Evolutionary conservation across 2,113 vertebrate species (phyloP).

Genomic region (Sceloporus undulatus): DNA sequence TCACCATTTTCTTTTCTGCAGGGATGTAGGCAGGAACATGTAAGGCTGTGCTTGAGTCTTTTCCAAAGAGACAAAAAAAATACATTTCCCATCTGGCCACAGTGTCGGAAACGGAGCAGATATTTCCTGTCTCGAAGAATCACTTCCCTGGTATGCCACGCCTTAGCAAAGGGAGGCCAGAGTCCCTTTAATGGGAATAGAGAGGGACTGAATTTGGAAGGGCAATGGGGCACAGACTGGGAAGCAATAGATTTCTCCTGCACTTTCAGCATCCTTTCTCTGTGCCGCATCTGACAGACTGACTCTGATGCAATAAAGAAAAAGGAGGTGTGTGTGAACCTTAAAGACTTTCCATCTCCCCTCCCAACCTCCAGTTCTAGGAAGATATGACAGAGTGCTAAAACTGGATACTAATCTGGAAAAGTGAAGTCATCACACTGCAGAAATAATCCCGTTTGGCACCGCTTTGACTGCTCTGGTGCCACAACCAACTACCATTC

Average conservation of each 20-base stretch:
- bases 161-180: background rate
- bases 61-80: background rate
- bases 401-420: background rate
- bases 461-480: background rate
- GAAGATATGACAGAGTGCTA: background rate
- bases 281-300: too few species aligned
- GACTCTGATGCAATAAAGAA: background rate
- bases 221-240: background rate
- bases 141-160: conserved; percentile 8
- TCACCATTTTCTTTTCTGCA: background rate
- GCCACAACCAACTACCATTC: too few species aligned
- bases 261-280: background rate
- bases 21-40: background rate
- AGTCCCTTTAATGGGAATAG: background rate
- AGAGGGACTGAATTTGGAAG: background rate
- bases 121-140: conserved; percentile 36
- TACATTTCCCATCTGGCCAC: conserved; percentile 34
- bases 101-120: background rate
- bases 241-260: background rate
- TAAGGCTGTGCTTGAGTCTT: background rate
- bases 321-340: background rate
- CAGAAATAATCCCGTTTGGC: too few species aligned
- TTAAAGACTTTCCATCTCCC: background rate
- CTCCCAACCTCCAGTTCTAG: background rate
- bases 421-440: conserved; percentile 7